Conservation (phyloP, 2,888 invertebrate genomes). For the Cyrtodaria siliqua region DNA sequence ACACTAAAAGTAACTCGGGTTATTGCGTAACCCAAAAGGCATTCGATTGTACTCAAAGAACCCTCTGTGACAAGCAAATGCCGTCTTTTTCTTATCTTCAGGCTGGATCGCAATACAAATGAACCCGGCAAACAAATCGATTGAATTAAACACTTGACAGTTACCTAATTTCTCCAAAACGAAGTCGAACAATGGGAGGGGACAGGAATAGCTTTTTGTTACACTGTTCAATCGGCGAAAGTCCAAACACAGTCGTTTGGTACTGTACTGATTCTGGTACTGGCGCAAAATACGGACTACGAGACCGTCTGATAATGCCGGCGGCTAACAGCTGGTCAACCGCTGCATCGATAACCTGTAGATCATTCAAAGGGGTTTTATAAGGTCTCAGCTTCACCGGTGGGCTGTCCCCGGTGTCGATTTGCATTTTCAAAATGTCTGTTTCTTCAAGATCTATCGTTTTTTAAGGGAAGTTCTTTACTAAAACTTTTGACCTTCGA, state of each 20-base stretch:
- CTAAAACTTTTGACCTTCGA: no score
- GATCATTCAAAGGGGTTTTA: slow-evolving; percentile 9
- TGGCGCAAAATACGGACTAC: slow-evolving; percentile 11
- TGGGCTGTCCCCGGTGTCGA: not conserved
- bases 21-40: slow-evolving; percentile 43
- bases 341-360: not conserved
- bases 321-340: slow-evolving; percentile 6
- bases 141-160: slow-evolving; percentile 29
- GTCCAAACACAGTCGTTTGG: slow-evolving; percentile 5
- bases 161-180: slow-evolving; percentile 26
- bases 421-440: slow-evolving; percentile 9
- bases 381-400: slow-evolving; percentile 18
- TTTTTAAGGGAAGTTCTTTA: no score
- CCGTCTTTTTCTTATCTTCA: slow-evolving; percentile 40
- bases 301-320: slow-evolving; percentile 3
- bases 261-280: slow-evolving; percentile 6
- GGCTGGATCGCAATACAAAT: no score
- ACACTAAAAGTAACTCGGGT: slow-evolving; percentile 37
- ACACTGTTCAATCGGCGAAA: slow-evolving; percentile 16
- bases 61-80: slow-evolving; percentile 42
- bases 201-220: slow-evolving; percentile 22
- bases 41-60: slow-evolving; percentile 40
- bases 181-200: slow-evolving; percentile 45
- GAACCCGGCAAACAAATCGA: slow-evolving; percentile 21
- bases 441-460: slow-evolving; percentile 7